Evolutionary conservation across 1,140 invertebrate genomes (phyloP), one percentile per base, ranked within the genome.

Genomic region (Philotrypesis tridentata): DNA sequence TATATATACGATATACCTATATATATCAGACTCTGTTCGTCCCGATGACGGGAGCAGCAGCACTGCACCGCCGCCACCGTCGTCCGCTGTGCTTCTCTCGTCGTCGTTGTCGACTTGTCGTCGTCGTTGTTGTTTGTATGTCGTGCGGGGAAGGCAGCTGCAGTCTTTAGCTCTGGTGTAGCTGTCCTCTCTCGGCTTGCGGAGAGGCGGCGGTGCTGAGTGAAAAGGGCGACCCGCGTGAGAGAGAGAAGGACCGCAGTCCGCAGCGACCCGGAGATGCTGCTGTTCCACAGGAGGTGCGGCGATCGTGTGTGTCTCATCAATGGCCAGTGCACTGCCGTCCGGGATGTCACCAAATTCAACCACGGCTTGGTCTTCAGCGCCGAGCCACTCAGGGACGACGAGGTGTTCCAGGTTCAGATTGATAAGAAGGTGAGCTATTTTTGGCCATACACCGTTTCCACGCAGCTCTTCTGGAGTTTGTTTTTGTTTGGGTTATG

Each of bases 341-440:
- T 95, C 77, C 93, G 96, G 87, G 96, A 95, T 89, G 94, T 95
- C 85, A 93, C 94, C 73, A 94, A 95, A 87, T 98, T 97, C 87
- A 97, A 97, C 92, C 94, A 96, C 91, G 96, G 96, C 21, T 90
- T 97, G 80, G 95, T 98, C n/a, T 94, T 98, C 81, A 96, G 96
- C 87, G 94, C 94, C 23, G 95, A 96, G 86, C 96, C 97, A 12
- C 91, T 98, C 7, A 92, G 93, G 85, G 96, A 97, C 89, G 96
- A 98, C 92, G 93, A 96, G 84, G 91, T 97, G 61, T 98, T 98
- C 90, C 96, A 98, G 94, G 95, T 98, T 80, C 94, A 94, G 86
- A 97, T 98, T 86, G 96, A 97, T 87, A 96, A 95, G 91, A 97
- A 97, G 95, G 96, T 97, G 91, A 6, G 68, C 21, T 40, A 23